These are phyloP conservation scores for Actenoides hombroni DNA, from an alignment of 2,113 vertebrate species.

Conservation along the genomic window DNA sequence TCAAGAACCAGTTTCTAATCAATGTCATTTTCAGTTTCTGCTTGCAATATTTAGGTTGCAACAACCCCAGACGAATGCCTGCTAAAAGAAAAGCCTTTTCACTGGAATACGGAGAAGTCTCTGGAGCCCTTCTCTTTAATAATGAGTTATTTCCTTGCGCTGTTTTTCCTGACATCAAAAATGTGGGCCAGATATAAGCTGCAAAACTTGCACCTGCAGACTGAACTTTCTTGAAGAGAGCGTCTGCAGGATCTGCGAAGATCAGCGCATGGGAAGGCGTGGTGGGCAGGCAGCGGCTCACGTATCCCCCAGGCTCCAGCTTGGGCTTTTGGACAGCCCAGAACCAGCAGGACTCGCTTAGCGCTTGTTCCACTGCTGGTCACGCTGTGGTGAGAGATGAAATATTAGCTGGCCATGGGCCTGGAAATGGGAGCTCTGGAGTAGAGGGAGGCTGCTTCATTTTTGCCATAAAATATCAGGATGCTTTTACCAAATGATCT, in stretches of 20 bases:
- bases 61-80: neutral
- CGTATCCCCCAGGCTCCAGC: neutral
- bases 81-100: neutral
- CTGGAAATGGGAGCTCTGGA: slow-evolving; percentile 47
- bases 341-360: slow-evolving; percentile 22
- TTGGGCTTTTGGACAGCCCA: slow-evolving; percentile 1
- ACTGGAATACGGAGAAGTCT: neutral
- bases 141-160: neutral
- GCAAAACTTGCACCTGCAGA: neutral
- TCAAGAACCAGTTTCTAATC: slow-evolving; percentile 12
- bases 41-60: neutral
- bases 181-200: neutral
- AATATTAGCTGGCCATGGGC: slow-evolving; percentile 41
- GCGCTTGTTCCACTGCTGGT: slow-evolving; percentile 4
- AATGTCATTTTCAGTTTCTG: neutral
- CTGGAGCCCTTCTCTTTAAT: neutral
- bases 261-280: neutral
- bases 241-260: neutral
- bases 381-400: neutral
- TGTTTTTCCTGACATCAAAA: neutral
- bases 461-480: neutral
- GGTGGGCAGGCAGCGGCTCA: neutral
- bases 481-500: neutral
- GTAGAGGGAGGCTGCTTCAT: neutral
- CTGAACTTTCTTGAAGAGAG: neutral